Conservation (phyloP, 2,888 invertebrate species). For the Drosophila aldrichi region DNA sequence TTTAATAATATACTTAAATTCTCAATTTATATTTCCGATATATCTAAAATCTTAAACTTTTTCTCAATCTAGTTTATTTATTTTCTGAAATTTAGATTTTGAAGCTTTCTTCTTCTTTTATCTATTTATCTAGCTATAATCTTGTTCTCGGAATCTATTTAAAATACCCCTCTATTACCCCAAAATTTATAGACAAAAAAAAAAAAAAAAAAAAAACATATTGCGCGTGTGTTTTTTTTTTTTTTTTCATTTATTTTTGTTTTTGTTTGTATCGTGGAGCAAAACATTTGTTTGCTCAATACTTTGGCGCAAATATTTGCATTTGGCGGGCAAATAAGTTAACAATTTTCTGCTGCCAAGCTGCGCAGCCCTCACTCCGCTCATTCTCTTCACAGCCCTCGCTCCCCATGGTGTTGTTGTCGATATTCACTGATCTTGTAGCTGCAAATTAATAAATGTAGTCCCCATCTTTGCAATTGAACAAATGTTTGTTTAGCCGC, state of each 20-base stretch:
- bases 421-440: slow-evolving; percentile 74
- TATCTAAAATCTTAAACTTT: background rate
- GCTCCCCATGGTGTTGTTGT: slow-evolving; percentile 14
- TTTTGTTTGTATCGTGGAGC: slow-evolving; percentile 41
- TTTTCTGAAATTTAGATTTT: background rate
- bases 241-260: background rate
- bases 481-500: slow-evolving; percentile 47
- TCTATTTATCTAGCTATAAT: too few relatives aligned
- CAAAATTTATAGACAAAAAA: slow-evolving; percentile 27
- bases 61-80: background rate
- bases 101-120: background rate
- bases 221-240: slow-evolving; percentile 13
- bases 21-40: background rate
- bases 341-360: slow-evolving; percentile 37
- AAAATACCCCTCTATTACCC: slow-evolving; percentile 18
- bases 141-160: background rate
- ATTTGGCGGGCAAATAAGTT: slow-evolving; percentile 61
- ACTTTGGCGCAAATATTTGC: slow-evolving; percentile 71
- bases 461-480: slow-evolving; percentile 42
- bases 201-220: slow-evolving; percentile 23
- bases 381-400: background rate
- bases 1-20: background rate
- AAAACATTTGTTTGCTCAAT: slow-evolving; percentile 61
- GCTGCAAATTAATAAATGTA: slow-evolving; percentile 76
- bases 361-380: background rate